Evolutionary conservation across 2,113 vertebrate genomes (phyloP), one percentile per base, ranked within the genome.

Genomic region (Amia ocellicauda): DNA sequence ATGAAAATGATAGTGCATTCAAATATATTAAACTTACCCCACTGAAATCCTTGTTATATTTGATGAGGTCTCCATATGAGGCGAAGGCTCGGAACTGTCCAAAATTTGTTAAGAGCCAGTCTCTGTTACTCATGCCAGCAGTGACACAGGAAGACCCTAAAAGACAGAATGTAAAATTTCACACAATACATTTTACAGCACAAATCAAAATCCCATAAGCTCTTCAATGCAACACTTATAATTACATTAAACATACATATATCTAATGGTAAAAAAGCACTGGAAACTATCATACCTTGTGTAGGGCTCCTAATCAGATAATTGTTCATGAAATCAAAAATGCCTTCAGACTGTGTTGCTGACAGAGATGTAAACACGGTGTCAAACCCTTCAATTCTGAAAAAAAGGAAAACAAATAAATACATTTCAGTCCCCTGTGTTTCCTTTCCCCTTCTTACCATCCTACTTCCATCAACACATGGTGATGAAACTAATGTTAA

Each of bases 21-120:
- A 36, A 29, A 41, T 23, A 31, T 51, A n/a, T 24, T 26, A 13
- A 26, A 83, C 13, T 3, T 77, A 89, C 87, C 72, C 50, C 63
- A 16, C 62, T 68, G 22, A 89, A 80, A 31, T 43, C 29, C 28
- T 74, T 3, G 29, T 76, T 54, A 4, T 88, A 41, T 27, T 3
- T 72, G 62, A 42, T 60, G 0, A 90, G 45, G 1, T 83, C 80
- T 0, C 1, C 0, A 56, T 86, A 36, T 7, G 79, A 61, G 24
- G 56, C 42, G 2, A 85, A 26, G 8, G 0, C n/a, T 13, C 68
- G 67, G 70, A 89, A 89, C 2, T 29, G 55, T 53, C 84, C 83
- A 28, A 86, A 41, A 72, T 89, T 88, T 41, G 8, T 66, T 53
- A 54, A 66, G 62, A 89, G 64, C 88, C 88, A 90, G 20, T 80